Percentiles rank a stretch among this genome's conserved stretches.
These are phyloP conservation scores for Aromia moschata DNA, from an alignment of 2,888 invertebrate species.

Conservation along the genomic window DNA sequence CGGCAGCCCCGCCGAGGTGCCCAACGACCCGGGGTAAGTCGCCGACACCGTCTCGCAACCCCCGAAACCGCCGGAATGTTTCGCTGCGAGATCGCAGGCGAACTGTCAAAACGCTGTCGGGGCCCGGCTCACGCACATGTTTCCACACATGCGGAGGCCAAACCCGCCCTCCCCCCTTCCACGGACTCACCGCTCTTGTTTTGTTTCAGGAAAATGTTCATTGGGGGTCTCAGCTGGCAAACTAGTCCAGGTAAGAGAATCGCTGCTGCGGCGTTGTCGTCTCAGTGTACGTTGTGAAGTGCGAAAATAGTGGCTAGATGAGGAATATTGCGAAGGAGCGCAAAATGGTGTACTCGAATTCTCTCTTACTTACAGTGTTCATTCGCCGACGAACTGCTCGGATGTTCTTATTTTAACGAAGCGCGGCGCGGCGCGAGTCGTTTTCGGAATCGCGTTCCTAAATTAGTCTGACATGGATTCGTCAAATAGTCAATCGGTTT, in stretches of 20 bases:
- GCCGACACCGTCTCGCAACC: slow-evolving; percentile 22
- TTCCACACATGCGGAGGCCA: slow-evolving; percentile 36
- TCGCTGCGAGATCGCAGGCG: background rate
- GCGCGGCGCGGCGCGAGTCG: slow-evolving; percentile 15
- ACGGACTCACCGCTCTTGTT: slow-evolving; percentile 56
- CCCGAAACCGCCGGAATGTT: slow-evolving; percentile 18
- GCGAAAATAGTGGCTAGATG: slow-evolving; percentile 21
- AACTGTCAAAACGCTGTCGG: slow-evolving; percentile 22
- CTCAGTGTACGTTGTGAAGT: slow-evolving; percentile 22
- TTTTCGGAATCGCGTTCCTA: slow-evolving; percentile 28
- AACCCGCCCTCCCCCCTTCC: slow-evolving; percentile 28
- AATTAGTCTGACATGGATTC: slow-evolving; percentile 39
- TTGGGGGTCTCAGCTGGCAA: slow-evolving; percentile 99
- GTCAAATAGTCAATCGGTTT: slow-evolving; percentile 34
- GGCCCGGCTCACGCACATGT: slow-evolving; percentile 36
- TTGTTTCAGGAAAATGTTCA: slow-evolving; percentile 99
- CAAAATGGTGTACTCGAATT: background rate
- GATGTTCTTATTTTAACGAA: slow-evolving; percentile 7
- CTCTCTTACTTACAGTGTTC: background rate
- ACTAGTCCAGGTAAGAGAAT: slow-evolving; percentile 93
- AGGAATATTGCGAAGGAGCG: background rate
- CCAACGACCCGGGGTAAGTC: slow-evolving; percentile 91
- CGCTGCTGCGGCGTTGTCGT: slow-evolving; percentile 2
- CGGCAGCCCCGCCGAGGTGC: slow-evolving; percentile 88
- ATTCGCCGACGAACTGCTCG: background rate